These are phyloP conservation scores for Melanotus villosus DNA, from an alignment of 2,888 invertebrate species.

Conservation along the genomic window DNA sequence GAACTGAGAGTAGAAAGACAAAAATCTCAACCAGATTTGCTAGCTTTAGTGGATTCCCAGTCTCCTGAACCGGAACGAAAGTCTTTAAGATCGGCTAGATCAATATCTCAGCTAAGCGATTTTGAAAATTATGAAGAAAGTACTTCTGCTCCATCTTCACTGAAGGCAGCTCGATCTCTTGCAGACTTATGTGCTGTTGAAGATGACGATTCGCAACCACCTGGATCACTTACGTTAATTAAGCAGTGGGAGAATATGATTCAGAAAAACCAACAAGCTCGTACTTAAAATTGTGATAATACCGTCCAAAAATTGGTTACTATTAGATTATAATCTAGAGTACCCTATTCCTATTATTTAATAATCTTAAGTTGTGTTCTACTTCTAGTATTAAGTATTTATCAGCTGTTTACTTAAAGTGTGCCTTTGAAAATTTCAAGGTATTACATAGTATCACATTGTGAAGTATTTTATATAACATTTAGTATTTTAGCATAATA, in stretches of 20 bases:
- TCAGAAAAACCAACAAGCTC: conserved; percentile 70
- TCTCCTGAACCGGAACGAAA: conserved; percentile 62
- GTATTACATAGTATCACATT: background rate
- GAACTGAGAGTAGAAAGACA: conserved; percentile 76
- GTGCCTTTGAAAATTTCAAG: conserved; percentile 14
- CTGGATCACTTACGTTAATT: conserved; percentile 81
- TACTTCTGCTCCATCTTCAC: conserved; percentile 53
- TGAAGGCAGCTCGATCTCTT: conserved; percentile 79
- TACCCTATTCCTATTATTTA: conserved; percentile 11
- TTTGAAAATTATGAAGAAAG: conserved; percentile 22
- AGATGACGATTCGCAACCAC: conserved; percentile 71
- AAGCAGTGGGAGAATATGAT: conserved; percentile 88
- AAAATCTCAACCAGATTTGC: conserved; percentile 75
- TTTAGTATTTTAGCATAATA: background rate
- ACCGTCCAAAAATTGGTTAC: conserved; percentile 20
- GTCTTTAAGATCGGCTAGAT: conserved; percentile 47
- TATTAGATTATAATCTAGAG: background rate
- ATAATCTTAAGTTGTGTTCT: background rate
- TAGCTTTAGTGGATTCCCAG: conserved; percentile 73
- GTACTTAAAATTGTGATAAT: conserved; percentile 51
- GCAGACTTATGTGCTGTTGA: conserved; percentile 78
- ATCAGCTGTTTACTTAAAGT: background rate
- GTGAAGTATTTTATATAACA: background rate
- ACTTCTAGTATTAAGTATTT: background rate
- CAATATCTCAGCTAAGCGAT: conserved; percentile 45